These are phyloP conservation scores for Glyphotaelius pellucidus DNA, from an alignment of 2,888 invertebrate species.

Conservation along the genomic window DNA sequence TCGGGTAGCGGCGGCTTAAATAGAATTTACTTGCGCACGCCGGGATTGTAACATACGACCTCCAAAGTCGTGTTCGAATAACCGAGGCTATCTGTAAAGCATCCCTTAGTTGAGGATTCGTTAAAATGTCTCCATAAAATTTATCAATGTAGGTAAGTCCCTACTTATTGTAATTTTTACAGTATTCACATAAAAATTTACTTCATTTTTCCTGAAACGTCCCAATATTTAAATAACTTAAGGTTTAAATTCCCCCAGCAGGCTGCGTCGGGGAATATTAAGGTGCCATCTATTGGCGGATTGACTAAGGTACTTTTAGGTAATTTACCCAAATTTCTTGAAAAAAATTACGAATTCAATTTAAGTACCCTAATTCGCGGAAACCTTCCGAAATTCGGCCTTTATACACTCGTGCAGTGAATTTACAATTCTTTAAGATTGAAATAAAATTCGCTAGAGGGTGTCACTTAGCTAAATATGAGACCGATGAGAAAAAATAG, in stretches of 20 bases:
- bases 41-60: too few relatives aligned
- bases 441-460: neutral
- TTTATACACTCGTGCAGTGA: neutral
- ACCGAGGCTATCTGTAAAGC: too few relatives aligned
- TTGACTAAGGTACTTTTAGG: neutral
- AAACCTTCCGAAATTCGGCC: neutral
- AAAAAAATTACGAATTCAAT: neutral
- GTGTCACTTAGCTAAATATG: neutral
- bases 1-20: too few relatives aligned
- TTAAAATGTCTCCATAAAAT: too few relatives aligned
- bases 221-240: neutral
- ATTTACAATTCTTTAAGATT: neutral
- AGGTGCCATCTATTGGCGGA: neutral
- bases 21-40: too few relatives aligned
- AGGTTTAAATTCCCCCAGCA: neutral
- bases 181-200: neutral
- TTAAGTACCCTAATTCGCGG: slow-evolving; percentile 2
- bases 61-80: too few relatives aligned
- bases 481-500: neutral
- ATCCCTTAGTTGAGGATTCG: too few relatives aligned
- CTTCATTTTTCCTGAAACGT: neutral
- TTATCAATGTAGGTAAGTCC: too few relatives aligned
- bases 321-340: slow-evolving; percentile 2
- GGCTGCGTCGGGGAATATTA: neutral
- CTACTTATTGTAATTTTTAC: neutral